Evolutionary conservation across 2,888 invertebrate species (phyloP).

Genomic region (Ametastegia equiseti): DNA sequence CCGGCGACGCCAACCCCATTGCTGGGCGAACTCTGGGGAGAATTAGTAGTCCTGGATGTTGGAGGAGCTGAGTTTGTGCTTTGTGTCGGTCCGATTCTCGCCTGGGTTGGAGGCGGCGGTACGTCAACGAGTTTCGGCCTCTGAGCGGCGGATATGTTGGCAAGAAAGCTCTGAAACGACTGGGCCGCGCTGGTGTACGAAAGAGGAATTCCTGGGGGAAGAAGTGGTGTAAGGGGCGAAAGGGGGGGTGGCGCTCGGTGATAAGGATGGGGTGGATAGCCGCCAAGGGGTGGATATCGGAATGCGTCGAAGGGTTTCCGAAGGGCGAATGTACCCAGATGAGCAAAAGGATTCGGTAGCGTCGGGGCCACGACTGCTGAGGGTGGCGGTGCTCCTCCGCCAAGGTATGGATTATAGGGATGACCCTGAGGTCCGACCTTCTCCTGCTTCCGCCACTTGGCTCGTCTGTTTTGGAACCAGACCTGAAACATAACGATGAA

Average conservation of each 20-base stretch:
- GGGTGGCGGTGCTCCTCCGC: constrained; percentile 81
- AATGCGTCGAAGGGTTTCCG: constrained; percentile 83
- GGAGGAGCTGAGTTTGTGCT: constrained; percentile 55
- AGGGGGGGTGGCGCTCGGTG: constrained; percentile 82
- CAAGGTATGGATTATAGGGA: constrained; percentile 91
- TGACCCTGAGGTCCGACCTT: constrained; percentile 94
- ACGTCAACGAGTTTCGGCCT: constrained; percentile 76
- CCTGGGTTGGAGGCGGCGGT: constrained; percentile 74
- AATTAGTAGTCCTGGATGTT: constrained; percentile 57
- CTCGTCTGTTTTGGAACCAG: constrained; percentile 95
- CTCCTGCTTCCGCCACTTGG: constrained; percentile 96
- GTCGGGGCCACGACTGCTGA: constrained; percentile 85
- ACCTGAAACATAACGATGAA: constrained; percentile 81
- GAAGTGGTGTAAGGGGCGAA: constrained; percentile 81
- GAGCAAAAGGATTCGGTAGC: constrained; percentile 89
- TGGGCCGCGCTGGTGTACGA: constrained; percentile 77
- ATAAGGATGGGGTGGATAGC: constrained; percentile 79
- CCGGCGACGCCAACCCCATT: constrained; percentile 77
- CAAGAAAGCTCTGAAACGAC: constrained; percentile 91
- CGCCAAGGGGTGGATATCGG: constrained; percentile 83
- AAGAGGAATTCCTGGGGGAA: constrained; percentile 70
- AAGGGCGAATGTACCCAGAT: constrained; percentile 84
- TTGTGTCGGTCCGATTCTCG: constrained; percentile 62
- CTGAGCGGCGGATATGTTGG: constrained; percentile 85
- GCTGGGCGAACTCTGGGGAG: constrained; percentile 69